Conservation (phyloP, 2,888 invertebrate species). For the Diaprepes abbreviatus region DNA sequence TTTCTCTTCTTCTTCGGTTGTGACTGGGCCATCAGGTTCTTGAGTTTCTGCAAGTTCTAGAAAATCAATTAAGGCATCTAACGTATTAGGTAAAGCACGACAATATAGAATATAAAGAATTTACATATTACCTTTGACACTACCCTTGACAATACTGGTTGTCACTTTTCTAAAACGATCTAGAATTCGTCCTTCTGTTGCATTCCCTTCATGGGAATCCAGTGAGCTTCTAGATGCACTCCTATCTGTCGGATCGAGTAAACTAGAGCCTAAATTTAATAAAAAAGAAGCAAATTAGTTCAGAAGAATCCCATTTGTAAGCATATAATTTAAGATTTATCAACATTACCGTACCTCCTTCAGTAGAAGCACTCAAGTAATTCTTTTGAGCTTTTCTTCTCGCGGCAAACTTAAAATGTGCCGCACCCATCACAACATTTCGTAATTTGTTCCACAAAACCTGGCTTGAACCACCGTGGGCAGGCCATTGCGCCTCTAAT, state of each 20-base stretch:
- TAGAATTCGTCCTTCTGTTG: constrained; percentile 66
- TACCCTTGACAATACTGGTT: constrained; percentile 75
- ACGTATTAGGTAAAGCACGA: not conserved
- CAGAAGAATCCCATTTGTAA: too few species aligned
- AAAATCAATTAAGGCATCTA: not conserved
- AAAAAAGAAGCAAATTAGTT: too few species aligned
- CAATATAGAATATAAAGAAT: not conserved
- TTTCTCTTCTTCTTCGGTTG: constrained; percentile 41
- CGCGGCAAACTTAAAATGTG: constrained; percentile 87
- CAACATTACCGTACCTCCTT: constrained; percentile 66
- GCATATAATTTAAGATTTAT: too few species aligned
- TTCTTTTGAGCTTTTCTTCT: constrained; percentile 72
- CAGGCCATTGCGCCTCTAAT: constrained; percentile 94
- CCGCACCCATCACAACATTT: constrained; percentile 91
- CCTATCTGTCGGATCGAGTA: constrained; percentile 63
- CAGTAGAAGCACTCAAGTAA: constrained; percentile 67
- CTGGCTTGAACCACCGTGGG: constrained; percentile 78
- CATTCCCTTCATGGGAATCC: constrained; percentile 65
- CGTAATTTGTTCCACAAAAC: constrained; percentile 94
- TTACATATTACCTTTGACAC: constrained; percentile 36
- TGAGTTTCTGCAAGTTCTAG: constrained; percentile 38
- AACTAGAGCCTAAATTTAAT: constrained; percentile 56
- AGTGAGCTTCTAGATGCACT: constrained; percentile 65
- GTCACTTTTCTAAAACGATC: constrained; percentile 71
- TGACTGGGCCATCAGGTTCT: constrained; percentile 45